A percentile compares a stretch with the other conserved stretches of the same genome.
Conservation (phyloP, 2,113 vertebrate genomes). For the Mobula birostris region DNA sequence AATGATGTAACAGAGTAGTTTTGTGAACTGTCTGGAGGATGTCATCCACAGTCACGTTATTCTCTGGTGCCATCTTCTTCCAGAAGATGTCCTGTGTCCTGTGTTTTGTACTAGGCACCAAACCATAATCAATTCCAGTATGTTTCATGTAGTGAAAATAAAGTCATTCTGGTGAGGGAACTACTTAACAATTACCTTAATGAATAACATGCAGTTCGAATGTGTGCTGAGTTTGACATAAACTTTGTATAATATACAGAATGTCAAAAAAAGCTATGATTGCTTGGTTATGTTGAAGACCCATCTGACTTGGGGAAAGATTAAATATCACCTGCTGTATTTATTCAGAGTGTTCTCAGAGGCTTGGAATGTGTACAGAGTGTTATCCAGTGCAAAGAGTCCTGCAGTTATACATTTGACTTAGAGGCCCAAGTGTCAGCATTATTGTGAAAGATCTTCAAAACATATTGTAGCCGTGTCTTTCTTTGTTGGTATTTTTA, state of each 20-base stretch:
- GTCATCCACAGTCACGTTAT: too few relatives aligned
- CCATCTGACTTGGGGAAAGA: conserved; percentile 26
- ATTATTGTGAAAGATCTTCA: not conserved
- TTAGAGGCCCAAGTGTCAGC: not conserved
- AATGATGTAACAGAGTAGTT: too few relatives aligned
- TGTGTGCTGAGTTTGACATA: not conserved
- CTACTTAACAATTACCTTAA: not conserved
- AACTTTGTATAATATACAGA: not conserved
- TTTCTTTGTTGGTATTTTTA: not conserved
- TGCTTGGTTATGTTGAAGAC: not conserved
- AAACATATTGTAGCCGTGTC: not conserved
- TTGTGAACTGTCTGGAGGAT: too few relatives aligned
- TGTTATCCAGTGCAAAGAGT: conserved; percentile 9
- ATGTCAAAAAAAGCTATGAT: not conserved
- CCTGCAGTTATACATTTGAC: conserved; percentile 22
- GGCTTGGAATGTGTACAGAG: conserved; percentile 1
- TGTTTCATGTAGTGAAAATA: too few relatives aligned
- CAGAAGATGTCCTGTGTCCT: too few relatives aligned
- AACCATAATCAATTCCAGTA: too few relatives aligned
- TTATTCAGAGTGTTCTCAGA: not conserved
- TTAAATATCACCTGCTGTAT: not conserved
- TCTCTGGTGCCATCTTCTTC: too few relatives aligned
- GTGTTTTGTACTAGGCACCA: too few relatives aligned
- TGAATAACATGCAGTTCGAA: conserved; percentile 9
- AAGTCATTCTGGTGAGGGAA: too few relatives aligned